Conservation (phyloP, 2,888 invertebrate species). For the Hemistola chrysoprasaria region DNA sequence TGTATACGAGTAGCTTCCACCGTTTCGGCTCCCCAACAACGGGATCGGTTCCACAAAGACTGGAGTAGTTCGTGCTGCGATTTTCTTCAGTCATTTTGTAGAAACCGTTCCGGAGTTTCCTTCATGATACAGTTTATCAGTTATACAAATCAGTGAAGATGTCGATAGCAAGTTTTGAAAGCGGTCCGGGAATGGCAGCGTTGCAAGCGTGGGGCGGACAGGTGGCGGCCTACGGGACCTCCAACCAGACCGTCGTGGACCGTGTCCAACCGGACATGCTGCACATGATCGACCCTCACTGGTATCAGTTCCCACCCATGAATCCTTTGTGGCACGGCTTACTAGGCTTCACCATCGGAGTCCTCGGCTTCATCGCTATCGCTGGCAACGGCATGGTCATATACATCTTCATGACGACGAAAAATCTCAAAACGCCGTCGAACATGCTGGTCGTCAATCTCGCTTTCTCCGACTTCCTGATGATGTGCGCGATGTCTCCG, state of each 20-base stretch:
- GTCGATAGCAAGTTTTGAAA: conserved; percentile 65
- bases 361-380: conserved; percentile 87
- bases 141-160: conserved; percentile 40
- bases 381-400: conserved; percentile 88
- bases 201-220: conserved; percentile 75
- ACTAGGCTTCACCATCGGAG: conserved; percentile 89
- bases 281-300: conserved; percentile 88
- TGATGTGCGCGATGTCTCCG: conserved; percentile 93
- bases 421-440: conserved; percentile 91
- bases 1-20: conserved; percentile 70
- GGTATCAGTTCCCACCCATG: conserved; percentile 95
- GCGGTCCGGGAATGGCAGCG: conserved; percentile 69
- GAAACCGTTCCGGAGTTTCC: conserved; percentile 66
- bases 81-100: conserved; percentile 81
- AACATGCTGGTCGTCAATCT: conserved; percentile 95
- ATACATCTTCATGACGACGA: conserved; percentile 84
- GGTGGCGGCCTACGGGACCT: conserved; percentile 71
- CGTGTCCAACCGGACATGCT: conserved; percentile 89
- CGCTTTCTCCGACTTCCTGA: conserved; percentile 94
- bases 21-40: conserved; percentile 60
- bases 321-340: conserved; percentile 94
- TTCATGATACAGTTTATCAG: too few species aligned
- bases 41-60: conserved; percentile 75
- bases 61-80: conserved; percentile 80
- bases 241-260: conserved; percentile 92